Conservation (phyloP, 2,797 vertebrate genomes). For the Rousettus madagascariensis region DNA sequence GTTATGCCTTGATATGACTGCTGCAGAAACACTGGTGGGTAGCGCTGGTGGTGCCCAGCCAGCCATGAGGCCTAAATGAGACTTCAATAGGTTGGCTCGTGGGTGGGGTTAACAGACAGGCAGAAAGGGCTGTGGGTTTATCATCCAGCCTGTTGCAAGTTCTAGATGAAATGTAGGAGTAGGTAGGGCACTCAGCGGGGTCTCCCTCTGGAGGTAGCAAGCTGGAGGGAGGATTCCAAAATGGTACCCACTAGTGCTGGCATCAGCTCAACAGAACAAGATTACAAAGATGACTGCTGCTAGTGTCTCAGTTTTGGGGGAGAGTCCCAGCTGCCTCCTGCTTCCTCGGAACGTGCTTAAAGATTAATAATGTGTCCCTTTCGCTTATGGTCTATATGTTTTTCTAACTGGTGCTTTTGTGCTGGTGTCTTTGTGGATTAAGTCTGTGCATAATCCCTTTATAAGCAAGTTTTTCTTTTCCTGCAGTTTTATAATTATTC, state of each 20-base stretch:
- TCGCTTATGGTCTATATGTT: background rate
- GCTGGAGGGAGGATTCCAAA: background rate
- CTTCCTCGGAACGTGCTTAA: background rate
- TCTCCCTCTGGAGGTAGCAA: background rate
- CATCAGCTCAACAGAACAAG: background rate
- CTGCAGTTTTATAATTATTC: background rate
- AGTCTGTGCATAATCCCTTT: background rate
- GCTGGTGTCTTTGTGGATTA: background rate
- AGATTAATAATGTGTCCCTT: background rate
- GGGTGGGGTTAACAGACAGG: background rate
- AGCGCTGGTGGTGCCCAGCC: background rate
- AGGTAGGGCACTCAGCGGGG: background rate
- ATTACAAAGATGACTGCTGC: background rate
- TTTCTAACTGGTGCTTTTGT: background rate
- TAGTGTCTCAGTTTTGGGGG: background rate
- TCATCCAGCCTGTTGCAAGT: background rate
- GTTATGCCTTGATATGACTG: background rate
- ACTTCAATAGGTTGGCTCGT: background rate
- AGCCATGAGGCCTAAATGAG: background rate
- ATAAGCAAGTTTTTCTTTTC: background rate
- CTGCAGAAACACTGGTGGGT: background rate
- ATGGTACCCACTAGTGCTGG: background rate
- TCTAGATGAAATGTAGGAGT: background rate
- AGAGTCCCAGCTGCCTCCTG: background rate
- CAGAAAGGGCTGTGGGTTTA: background rate